Evolutionary conservation across 2,888 invertebrate species (phyloP).

Genomic region (Steinernema scapterisci): DNA sequence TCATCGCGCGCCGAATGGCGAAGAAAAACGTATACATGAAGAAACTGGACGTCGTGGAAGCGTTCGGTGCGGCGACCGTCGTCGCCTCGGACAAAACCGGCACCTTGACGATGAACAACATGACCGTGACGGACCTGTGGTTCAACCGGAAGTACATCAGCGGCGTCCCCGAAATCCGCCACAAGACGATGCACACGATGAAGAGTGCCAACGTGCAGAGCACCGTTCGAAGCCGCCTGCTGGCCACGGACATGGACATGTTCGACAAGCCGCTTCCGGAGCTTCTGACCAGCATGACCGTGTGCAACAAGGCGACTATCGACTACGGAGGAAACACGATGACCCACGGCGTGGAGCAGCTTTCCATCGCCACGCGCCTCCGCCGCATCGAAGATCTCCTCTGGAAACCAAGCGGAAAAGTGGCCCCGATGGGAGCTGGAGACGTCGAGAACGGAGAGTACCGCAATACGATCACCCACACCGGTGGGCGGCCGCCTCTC

Average conservation of each 20-base stretch:
- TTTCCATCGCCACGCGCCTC: conserved; percentile 17
- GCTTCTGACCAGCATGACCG: conserved; percentile 48
- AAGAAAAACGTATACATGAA: conserved; percentile 48
- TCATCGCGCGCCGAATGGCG: conserved; percentile 45
- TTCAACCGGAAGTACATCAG: conserved; percentile 25
- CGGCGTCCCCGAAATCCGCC: conserved; percentile 7
- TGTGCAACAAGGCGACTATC: conserved; percentile 52
- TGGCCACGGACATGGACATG: conserved; percentile 23
- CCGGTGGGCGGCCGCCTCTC: neutral
- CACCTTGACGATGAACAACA: conserved; percentile 35
- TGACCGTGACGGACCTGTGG: conserved; percentile 34
- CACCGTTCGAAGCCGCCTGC: conserved; percentile 2
- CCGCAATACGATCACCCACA: conserved; percentile 1
- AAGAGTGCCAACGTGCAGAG: conserved; percentile 9
- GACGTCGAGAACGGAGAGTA: neutral
- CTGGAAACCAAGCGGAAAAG: conserved; percentile 1
- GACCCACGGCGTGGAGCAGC: conserved; percentile 21
- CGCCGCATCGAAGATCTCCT: conserved; percentile 27
- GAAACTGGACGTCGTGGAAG: conserved; percentile 46
- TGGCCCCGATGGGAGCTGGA: conserved; percentile 6
- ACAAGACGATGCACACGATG: conserved; percentile 33
- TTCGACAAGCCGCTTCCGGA: conserved; percentile 47
- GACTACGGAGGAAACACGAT: conserved; percentile 33
- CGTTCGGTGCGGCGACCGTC: conserved; percentile 45
- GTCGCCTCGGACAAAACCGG: conserved; percentile 44